A percentile compares a stretch with the other conserved stretches of the same genome.
Conservation (phyloP, 2,797 vertebrate species). For the Thaleichthys pacificus region DNA sequence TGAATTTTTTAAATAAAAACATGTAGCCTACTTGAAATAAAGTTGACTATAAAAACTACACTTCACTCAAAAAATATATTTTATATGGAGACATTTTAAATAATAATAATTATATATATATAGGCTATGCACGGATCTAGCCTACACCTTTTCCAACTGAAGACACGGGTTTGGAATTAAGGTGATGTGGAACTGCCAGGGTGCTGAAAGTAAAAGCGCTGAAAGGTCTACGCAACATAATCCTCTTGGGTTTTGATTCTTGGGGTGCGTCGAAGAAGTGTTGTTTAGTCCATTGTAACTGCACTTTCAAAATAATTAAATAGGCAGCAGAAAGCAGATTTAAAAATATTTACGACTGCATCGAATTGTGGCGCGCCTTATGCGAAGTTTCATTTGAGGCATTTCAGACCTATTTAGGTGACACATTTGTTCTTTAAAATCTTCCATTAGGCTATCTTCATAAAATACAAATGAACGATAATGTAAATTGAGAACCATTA, state of each 20-base stretch:
- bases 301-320: not conserved
- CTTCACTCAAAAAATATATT: not conserved
- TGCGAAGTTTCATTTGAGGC: too few relatives aligned
- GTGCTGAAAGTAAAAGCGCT: constrained; percentile 23
- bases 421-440: not conserved
- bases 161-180: not conserved
- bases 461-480: not conserved
- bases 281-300: not conserved
- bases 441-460: not conserved
- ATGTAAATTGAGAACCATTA: too few relatives aligned
- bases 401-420: not conserved
- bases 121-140: not conserved
- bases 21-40: too few relatives aligned
- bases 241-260: too few relatives aligned
- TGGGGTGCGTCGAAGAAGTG: too few relatives aligned
- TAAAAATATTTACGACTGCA: not conserved
- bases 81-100: not conserved
- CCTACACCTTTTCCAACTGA: not conserved
- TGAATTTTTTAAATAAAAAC: too few relatives aligned
- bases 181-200: constrained; percentile 40
- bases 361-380: too few relatives aligned
- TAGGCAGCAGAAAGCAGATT: not conserved
- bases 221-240: not conserved
- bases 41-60: not conserved
- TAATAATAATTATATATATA: not conserved